Evolutionary conservation across 2,888 invertebrate genomes (phyloP).

Genomic region (Amorpha juglandis): DNA sequence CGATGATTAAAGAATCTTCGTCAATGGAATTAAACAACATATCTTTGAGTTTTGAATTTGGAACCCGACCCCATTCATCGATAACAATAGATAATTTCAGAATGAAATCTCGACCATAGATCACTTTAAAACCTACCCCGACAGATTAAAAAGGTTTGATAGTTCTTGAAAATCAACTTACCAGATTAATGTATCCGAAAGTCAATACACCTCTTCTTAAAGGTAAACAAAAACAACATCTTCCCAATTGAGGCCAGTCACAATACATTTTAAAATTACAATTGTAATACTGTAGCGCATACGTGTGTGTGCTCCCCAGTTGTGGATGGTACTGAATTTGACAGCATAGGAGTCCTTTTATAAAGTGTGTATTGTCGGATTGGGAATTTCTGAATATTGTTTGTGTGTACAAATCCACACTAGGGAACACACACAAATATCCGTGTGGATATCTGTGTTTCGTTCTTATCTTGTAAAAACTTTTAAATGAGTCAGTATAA

Average conservation of each 20-base stretch:
- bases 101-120: background rate
- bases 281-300: background rate
- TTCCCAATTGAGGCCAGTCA: constrained; percentile 54
- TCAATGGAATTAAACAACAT: background rate
- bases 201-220: constrained; percentile 62
- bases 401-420: no score
- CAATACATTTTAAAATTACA: constrained; percentile 60
- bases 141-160: background rate
- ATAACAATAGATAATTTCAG: background rate
- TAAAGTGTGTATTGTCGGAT: background rate
- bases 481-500: no score
- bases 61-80: background rate
- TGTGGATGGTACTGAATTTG: background rate
- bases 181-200: constrained; percentile 67
- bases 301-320: background rate
- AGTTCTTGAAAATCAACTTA: constrained; percentile 45
- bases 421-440: no score
- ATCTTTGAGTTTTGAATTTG: background rate
- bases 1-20: background rate
- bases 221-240: constrained; percentile 74
- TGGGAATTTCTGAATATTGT: background rate
- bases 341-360: constrained; percentile 5
- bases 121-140: background rate
- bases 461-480: no score
- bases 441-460: no score